A percentile compares a stretch with the other conserved stretches of the same genome.
Evolutionary conservation across 2,113 vertebrate species (phyloP).

Genomic region (Syngnathus scovelli): DNA sequence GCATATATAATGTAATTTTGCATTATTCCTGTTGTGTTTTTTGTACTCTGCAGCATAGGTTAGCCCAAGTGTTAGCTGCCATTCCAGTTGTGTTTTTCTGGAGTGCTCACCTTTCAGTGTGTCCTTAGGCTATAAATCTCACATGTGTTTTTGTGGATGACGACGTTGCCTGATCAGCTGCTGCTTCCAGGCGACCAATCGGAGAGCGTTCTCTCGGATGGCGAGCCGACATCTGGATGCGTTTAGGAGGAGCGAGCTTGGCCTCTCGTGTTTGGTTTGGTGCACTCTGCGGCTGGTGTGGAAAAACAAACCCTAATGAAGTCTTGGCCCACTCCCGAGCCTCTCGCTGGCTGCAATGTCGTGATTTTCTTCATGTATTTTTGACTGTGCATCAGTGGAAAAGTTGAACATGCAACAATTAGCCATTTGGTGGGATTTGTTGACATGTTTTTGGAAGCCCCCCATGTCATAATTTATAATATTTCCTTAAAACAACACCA

Average conservation of each 20-base stretch:
- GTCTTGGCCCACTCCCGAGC: not conserved
- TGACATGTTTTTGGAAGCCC: not conserved
- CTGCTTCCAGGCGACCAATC: not conserved
- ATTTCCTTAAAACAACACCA: not conserved
- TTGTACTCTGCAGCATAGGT: not conserved
- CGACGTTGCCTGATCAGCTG: not conserved
- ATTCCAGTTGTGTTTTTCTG: not conserved
- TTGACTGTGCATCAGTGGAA: not conserved
- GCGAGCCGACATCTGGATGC: not conserved
- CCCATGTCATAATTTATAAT: not conserved
- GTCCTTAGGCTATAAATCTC: not conserved
- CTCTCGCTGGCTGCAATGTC: not conserved
- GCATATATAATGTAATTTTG: not conserved
- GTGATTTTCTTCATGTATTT: not conserved
- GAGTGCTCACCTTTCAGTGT: not conserved
- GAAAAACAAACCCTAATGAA: constrained; percentile 10
- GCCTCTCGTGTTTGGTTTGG: not conserved
- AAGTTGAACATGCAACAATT: not conserved
- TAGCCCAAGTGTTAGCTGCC: not conserved
- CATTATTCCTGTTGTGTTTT: not conserved
- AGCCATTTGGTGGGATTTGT: constrained; percentile 1
- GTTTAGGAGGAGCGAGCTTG: not conserved
- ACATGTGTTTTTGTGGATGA: constrained; percentile 1
- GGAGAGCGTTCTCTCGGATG: not conserved
- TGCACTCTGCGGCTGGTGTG: not conserved